Conservation (phyloP, 2,113 vertebrate genomes). For the Peromyscus leucopus region DNA sequence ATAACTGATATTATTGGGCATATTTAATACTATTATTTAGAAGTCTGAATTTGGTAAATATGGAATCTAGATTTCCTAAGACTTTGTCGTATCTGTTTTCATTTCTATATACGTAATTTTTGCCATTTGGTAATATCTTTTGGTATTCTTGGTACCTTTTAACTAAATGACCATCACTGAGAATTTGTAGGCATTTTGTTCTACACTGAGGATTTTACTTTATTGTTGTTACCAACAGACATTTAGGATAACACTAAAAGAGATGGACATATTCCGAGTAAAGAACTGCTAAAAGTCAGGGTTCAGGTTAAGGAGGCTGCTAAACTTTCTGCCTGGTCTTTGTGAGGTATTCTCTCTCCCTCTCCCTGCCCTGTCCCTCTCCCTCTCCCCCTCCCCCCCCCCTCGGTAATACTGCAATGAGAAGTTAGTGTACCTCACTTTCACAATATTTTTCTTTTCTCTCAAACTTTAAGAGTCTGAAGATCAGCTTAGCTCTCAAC, state of each 20-base stretch:
- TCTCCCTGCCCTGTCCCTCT: background rate
- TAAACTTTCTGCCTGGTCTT: background rate
- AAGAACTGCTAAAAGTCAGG: background rate
- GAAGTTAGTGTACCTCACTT: background rate
- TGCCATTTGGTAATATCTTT: constrained; percentile 34
- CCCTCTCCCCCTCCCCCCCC: background rate
- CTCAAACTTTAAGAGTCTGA: background rate
- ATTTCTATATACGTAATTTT: background rate
- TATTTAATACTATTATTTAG: constrained; percentile 51
- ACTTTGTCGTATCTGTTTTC: background rate
- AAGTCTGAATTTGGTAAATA: constrained; percentile 23
- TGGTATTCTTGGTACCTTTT: background rate
- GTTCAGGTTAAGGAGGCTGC: background rate
- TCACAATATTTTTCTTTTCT: background rate
- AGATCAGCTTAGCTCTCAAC: background rate
- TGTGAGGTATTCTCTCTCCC: background rate
- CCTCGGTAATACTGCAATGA: background rate
- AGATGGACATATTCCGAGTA: background rate
- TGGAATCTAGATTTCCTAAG: background rate
- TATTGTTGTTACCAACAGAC: background rate
- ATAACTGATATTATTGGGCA: background rate
- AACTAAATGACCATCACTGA: background rate
- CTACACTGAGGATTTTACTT: background rate
- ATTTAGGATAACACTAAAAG: constrained; percentile 3
- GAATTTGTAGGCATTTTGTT: background rate